These are phyloP conservation scores for Iguana delicatissima DNA, from an alignment of 2,797 vertebrate species.

Conservation along the genomic window DNA sequence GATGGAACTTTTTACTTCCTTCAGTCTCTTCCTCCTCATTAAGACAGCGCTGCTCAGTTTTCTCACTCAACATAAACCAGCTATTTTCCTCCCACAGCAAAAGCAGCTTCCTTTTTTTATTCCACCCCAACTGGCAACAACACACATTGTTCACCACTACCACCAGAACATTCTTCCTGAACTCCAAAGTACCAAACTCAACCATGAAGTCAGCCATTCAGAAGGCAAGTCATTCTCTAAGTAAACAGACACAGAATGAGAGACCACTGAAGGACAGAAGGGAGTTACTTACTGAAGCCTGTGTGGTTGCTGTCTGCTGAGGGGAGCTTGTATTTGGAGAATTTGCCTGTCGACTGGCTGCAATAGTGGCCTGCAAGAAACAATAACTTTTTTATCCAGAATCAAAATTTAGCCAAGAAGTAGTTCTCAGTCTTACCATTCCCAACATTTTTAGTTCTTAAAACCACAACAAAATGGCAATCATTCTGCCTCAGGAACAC, in stretches of 20 bases:
- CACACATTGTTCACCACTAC: too few relatives aligned
- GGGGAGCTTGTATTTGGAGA: conserved; percentile 90
- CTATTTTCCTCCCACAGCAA: neutral
- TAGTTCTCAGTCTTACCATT: neutral
- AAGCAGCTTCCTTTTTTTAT: neutral
- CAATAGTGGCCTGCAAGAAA: conserved; percentile 90
- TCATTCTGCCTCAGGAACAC: too few relatives aligned
- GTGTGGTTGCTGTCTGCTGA: conserved; percentile 89
- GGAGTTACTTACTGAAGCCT: conserved; percentile 85
- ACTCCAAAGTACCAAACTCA: conserved; percentile 20
- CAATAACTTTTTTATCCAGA: conserved; percentile 24
- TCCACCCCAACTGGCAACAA: neutral
- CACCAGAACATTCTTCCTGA: conserved; percentile 7
- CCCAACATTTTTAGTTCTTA: neutral
- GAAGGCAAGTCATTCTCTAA: conserved; percentile 22
- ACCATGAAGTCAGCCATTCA: neutral
- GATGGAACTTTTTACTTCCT: conserved; percentile 6
- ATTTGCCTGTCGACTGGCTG: conserved; percentile 94
- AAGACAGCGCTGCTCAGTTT: neutral
- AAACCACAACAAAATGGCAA: neutral
- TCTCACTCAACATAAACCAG: neutral
- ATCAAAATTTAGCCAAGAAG: conserved; percentile 1
- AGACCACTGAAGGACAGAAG: neutral
- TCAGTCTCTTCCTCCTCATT: conserved; percentile 26
- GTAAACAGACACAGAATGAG: conserved; percentile 1